Conservation (phyloP, 2,797 vertebrate species). For the Hylomyscus alleni region DNA sequence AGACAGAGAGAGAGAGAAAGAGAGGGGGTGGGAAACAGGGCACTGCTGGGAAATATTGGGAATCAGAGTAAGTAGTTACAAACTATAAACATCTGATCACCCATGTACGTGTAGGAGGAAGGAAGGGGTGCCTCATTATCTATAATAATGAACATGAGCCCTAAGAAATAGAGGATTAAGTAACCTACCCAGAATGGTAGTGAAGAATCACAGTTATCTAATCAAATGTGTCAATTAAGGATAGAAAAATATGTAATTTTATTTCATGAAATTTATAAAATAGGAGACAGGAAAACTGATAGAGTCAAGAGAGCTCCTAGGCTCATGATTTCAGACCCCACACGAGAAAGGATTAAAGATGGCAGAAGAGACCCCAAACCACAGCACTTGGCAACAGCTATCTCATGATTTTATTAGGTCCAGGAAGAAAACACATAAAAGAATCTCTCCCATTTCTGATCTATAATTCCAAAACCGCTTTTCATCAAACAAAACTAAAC, state of each 20-base stretch:
- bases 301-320: background rate
- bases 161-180: background rate
- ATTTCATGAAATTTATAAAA: slow-evolving; percentile 39
- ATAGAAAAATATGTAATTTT: background rate
- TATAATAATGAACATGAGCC: background rate
- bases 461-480: slow-evolving; percentile 34
- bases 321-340: background rate
- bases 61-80: background rate
- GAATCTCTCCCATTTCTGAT: background rate
- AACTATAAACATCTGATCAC: background rate
- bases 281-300: background rate
- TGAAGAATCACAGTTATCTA: background rate
- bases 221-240: slow-evolving; percentile 13
- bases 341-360: background rate
- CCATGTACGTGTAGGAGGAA: background rate
- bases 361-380: background rate
- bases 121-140: background rate
- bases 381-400: background rate
- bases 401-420: background rate
- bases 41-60: background rate
- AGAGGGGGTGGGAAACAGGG: too few species aligned
- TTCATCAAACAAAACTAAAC: slow-evolving; percentile 50
- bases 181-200: background rate
- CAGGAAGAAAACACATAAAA: slow-evolving; percentile 32
- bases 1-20: background rate